These are phyloP conservation scores for Leucoraja erinaceus DNA, from an alignment of 2,113 vertebrate species.

Conservation along the genomic window DNA sequence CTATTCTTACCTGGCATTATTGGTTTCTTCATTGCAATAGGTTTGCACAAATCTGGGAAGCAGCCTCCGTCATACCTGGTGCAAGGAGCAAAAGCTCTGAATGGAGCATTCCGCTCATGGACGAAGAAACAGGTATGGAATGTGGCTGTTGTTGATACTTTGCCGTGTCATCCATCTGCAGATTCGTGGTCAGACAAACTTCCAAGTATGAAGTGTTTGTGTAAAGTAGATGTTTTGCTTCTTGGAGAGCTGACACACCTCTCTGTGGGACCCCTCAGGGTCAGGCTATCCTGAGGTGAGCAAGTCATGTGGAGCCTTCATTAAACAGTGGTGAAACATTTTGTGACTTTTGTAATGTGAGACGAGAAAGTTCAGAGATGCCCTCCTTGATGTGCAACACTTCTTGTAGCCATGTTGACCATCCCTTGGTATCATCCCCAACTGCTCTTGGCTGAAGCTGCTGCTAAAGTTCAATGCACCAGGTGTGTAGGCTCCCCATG, in stretches of 20 bases:
- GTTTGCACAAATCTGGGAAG: slow-evolving; percentile 90
- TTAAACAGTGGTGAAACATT: not conserved
- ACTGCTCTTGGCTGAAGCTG: not conserved
- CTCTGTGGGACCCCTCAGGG: not conserved
- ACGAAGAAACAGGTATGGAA: slow-evolving; percentile 88
- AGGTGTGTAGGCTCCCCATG: not conserved
- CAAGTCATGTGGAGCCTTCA: not conserved
- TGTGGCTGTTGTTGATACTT: not conserved
- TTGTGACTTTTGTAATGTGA: not conserved
- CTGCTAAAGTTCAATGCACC: not conserved
- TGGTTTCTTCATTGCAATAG: slow-evolving; percentile 49
- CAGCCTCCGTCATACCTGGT: slow-evolving; percentile 84
- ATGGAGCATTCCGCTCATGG: slow-evolving; percentile 95
- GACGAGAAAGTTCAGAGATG: not conserved
- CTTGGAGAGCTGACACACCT: not conserved
- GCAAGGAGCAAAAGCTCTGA: slow-evolving; percentile 95
- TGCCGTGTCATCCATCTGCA: not conserved
- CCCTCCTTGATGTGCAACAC: not conserved
- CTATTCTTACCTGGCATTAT: not conserved
- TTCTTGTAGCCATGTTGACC: not conserved
- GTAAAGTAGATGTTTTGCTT: not conserved
- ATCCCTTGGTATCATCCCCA: not conserved
- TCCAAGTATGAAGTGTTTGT: not conserved
- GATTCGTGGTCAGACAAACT: not conserved
- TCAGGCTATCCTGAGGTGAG: not conserved